Evolutionary conservation across 2,113 vertebrate genomes (phyloP).

Genomic region (Cichladusa arquata): DNA sequence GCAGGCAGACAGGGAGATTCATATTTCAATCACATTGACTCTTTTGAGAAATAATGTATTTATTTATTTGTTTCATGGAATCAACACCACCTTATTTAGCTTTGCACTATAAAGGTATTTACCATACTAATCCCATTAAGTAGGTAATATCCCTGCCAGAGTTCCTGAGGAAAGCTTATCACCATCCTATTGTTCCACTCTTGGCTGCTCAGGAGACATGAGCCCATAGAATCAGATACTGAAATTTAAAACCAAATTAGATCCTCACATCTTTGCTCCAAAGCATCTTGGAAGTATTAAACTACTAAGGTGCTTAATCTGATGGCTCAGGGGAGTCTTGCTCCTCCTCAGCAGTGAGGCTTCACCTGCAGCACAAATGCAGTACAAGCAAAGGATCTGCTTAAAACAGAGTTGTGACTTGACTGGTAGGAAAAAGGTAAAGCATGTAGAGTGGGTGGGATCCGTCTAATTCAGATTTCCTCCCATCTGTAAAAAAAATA

Average conservation of each 20-base stretch:
- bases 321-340: not conserved
- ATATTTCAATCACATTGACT: not conserved
- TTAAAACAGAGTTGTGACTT: not conserved
- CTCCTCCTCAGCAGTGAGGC: not conserved
- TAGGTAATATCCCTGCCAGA: not conserved
- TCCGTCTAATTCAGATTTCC: not conserved
- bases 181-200: not conserved
- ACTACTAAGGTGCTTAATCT: not conserved
- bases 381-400: not conserved
- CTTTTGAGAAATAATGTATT: not conserved
- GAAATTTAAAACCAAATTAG: slow-evolving; percentile 28
- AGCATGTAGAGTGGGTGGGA: not conserved
- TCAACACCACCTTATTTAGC: not conserved
- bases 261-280: slow-evolving; percentile 5
- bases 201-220: not conserved
- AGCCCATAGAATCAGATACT: not conserved
- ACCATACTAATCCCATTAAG: not conserved
- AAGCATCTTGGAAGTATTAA: not conserved
- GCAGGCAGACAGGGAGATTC: not conserved
- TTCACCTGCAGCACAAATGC: not conserved
- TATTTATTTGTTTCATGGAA: not conserved
- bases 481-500: not conserved
- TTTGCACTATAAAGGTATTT: not conserved
- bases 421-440: not conserved
- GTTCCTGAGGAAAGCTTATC: not conserved